Conservation (phyloP, 2,113 vertebrate genomes). For the Atractosteus spatula region DNA sequence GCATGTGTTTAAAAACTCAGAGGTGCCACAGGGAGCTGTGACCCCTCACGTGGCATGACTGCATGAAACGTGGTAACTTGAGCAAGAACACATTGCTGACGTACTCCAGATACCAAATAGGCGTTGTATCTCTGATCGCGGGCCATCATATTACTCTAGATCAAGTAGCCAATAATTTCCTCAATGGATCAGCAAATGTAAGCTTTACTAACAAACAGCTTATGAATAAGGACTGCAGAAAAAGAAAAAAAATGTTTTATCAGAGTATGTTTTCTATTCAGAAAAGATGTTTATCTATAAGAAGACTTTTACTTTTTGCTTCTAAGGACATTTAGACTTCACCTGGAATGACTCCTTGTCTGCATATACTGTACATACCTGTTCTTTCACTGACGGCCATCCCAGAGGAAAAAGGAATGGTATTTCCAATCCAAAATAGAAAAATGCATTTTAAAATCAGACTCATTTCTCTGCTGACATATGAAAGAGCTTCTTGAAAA, state of each 20-base stretch:
- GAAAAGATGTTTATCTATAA: too few species aligned
- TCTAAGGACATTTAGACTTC: neutral
- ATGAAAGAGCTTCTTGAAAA: slow-evolving; percentile 58
- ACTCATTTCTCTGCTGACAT: slow-evolving; percentile 75
- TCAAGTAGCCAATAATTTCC: too few species aligned
- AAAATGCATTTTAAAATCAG: slow-evolving; percentile 63
- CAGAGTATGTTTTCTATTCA: too few species aligned
- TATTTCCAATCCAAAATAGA: slow-evolving; percentile 70
- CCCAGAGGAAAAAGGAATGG: slow-evolving; percentile 63
- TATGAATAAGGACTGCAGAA: too few species aligned
- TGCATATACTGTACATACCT: slow-evolving; percentile 65
- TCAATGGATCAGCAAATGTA: too few species aligned
- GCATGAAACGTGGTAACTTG: slow-evolving; percentile 2
- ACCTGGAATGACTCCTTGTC: slow-evolving; percentile 4
- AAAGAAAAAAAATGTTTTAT: too few species aligned
- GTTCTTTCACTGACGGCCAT: slow-evolving; percentile 75
- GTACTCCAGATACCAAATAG: neutral
- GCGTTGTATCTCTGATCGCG: slow-evolving; percentile 1
- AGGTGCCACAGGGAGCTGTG: neutral
- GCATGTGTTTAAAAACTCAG: slow-evolving; percentile 5
- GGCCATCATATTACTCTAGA: neutral
- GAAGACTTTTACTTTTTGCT: too few species aligned
- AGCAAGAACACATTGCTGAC: slow-evolving; percentile 7
- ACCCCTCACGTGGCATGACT: neutral
- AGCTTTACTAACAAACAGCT: too few species aligned